Base-by-base conservation (phyloP, 2,113 vertebrate genomes). In the Neolamprologus tretocephalus region DNA sequence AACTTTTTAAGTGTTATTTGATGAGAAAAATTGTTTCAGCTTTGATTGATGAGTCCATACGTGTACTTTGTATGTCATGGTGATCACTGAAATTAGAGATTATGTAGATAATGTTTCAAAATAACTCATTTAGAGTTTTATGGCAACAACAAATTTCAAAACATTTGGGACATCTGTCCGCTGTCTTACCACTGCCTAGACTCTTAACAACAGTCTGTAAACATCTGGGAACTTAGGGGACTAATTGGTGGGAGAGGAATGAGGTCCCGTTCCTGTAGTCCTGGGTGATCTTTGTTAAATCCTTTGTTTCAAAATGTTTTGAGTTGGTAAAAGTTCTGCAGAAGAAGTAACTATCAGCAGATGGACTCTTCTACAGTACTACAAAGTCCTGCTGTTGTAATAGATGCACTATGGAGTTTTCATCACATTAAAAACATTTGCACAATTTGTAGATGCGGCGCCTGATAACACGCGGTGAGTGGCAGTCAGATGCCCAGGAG, bases 401-500 rank as follows among this genome's bases (percentile, higher is more conserved):
- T 63, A 63, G 4, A 66, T 66, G 61, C 61, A 66, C 10, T 66
- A 8, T 66, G 58, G 31, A 66, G 17, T 17, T 73, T 26, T 45
- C 68, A 73, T 45, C 42, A 49, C 42, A 78, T 12, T 19, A 31
- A 49, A 49, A 19, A 66, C 26, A 28, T 71, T 51, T 83, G 85
- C 26, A 13, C 45, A 78, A 49, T 0, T n/a, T 49, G 31, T n/a
- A 99, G 98, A 99, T 99, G 97, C 96, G 98, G 16, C 96, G 98
- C 3, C 95, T 99, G 49, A 98, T 99, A 93, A 99, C 98, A 6
- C 97, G 98, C 0, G 98, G 98, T 0, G 98, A 99, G 85, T 99
- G 98, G 98, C 98, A 99, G 96, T 98, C 98, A 0, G 98, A 99
- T 95, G 97, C 98, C 10, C 98, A 99, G 96, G 98, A 99, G 95